Evolutionary conservation across 2,888 invertebrate genomes (phyloP).

Genomic region (Himalopsyche kuldschensis): DNA sequence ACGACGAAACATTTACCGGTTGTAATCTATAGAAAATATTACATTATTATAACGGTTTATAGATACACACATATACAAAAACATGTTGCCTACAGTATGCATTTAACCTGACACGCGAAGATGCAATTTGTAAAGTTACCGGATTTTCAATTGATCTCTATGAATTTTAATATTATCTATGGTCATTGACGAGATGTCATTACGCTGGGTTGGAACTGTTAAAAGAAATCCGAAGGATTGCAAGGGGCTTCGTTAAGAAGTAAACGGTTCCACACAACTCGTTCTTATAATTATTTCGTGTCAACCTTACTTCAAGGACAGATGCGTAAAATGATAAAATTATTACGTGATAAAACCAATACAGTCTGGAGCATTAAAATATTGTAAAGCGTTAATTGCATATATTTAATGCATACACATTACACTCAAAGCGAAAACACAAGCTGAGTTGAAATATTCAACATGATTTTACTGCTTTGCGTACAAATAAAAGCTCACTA

Average conservation of each 20-base stretch:
- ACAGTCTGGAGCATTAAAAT: background rate
- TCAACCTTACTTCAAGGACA: background rate
- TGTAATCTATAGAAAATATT: too few species aligned
- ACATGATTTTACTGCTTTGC: background rate
- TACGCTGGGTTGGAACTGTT: too few species aligned
- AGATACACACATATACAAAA: too few species aligned
- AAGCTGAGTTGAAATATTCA: background rate
- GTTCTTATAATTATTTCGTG: background rate
- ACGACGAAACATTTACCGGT: too few species aligned
- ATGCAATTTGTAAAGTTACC: too few species aligned
- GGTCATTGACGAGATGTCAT: too few species aligned
- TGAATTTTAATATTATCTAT: too few species aligned
- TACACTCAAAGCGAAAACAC: background rate
- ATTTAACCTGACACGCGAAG: too few species aligned
- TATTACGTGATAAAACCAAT: background rate
- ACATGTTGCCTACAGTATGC: too few species aligned
- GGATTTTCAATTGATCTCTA: too few species aligned
- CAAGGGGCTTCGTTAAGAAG: background rate
- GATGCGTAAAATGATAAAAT: background rate
- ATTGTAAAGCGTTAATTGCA: background rate
- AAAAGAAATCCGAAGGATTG: too few species aligned
- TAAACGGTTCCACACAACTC: background rate
- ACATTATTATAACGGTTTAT: too few species aligned
- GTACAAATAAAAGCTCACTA: background rate
- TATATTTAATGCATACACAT: background rate